Percentiles rank a stretch among this genome's conserved stretches.
These are phyloP conservation scores for Tetanocera ferruginea DNA, from an alignment of 2,888 invertebrate species.

Conservation along the genomic window DNA sequence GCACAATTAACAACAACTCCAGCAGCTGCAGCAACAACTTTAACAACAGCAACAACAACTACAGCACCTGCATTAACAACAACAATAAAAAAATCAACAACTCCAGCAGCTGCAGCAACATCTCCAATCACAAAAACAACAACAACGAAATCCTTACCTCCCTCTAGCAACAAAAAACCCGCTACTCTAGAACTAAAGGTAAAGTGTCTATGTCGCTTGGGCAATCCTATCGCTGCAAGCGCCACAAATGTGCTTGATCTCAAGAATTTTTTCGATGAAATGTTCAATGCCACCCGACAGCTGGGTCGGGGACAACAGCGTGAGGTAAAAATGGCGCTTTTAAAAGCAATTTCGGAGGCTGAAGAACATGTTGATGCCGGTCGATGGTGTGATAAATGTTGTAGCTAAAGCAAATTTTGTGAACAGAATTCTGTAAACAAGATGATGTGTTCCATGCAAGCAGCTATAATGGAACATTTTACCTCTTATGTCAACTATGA, in stretches of 20 bases:
- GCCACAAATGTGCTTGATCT: conserved; percentile 24
- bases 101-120: neutral
- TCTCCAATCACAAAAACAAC: too few species aligned
- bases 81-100: neutral
- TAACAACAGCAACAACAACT: neutral
- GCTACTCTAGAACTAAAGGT: conserved; percentile 38
- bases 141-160: neutral
- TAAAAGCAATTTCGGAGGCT: conserved; percentile 48
- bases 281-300: conserved; percentile 46
- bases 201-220: conserved; percentile 46
- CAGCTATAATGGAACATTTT: neutral
- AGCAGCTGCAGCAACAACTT: neutral
- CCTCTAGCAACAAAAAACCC: neutral
- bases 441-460: neutral
- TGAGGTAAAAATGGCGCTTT: conserved; percentile 44
- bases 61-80: neutral
- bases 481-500: too few species aligned
- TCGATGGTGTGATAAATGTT: conserved; percentile 44
- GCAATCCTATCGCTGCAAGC: neutral
- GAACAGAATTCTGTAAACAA: neutral
- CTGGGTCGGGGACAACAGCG: conserved; percentile 45
- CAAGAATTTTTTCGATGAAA: conserved; percentile 44
- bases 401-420: neutral
- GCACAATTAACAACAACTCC: neutral
- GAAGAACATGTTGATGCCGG: conserved; percentile 46